Conservation (phyloP, 2,113 vertebrate species). For the Oenanthe oenanthe region DNA sequence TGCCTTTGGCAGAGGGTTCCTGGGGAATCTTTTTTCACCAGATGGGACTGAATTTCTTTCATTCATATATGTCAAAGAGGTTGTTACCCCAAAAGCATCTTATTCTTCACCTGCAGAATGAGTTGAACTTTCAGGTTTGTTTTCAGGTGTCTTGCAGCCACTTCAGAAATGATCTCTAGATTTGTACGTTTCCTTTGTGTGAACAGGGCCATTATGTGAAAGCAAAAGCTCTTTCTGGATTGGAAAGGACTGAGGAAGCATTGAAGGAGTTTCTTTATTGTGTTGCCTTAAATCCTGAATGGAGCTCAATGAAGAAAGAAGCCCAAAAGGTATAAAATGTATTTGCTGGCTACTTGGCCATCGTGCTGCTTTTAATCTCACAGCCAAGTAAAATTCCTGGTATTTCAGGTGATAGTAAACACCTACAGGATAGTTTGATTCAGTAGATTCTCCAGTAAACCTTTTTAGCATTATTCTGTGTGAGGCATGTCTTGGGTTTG, state of each 20-base stretch:
- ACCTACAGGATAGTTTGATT: neutral
- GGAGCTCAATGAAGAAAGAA: conserved; percentile 86
- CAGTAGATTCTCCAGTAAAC: neutral
- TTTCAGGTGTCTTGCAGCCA: neutral
- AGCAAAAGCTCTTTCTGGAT: conserved; percentile 83
- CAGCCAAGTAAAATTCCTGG: neutral
- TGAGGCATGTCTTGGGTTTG: neutral
- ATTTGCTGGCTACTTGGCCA: neutral
- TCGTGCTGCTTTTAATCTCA: neutral
- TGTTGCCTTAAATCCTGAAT: conserved; percentile 89
- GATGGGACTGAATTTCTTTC: neutral
- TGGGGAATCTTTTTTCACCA: neutral
- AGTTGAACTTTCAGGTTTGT: neutral
- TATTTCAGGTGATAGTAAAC: neutral
- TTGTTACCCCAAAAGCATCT: neutral
- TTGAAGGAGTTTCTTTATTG: conserved; percentile 90
- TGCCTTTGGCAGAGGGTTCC: neutral
- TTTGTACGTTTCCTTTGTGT: neutral
- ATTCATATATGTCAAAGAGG: neutral
- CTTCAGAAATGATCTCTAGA: conserved; percentile 15
- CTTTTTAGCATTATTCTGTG: neutral
- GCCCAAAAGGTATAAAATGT: conserved; percentile 84
- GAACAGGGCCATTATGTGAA: conserved; percentile 87
- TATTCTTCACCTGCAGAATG: neutral
- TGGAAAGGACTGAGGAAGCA: conserved; percentile 84